phyloP scores from a whole-genome alignment of 1,140 invertebrate species.

The Pogonomyrmex californicus region DNA sequence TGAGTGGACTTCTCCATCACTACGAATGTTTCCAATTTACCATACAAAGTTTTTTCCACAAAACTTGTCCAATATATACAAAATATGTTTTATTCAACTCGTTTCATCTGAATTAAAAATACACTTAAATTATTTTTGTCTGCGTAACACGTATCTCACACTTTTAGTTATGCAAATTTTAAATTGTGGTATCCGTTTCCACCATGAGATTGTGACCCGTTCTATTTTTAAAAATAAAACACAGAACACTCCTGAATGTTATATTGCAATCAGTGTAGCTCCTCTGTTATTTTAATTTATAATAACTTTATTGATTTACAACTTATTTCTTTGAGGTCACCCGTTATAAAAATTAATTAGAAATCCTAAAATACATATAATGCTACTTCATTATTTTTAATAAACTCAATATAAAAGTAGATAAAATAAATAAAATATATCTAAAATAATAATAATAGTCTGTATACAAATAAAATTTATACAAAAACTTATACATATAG shows the following conservation, averaged over 20 bases:
- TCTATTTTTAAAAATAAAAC: slow-evolving; percentile 26
- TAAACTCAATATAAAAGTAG: background rate
- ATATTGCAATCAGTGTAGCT: background rate
- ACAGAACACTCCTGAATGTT: background rate
- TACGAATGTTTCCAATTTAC: slow-evolving; percentile 54
- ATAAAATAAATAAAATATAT: background rate
- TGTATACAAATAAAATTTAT: background rate
- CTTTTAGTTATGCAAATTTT: slow-evolving; percentile 14
- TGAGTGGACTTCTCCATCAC: slow-evolving; percentile 33
- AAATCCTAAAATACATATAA: background rate
- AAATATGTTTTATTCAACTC: slow-evolving; percentile 49
- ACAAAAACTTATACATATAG: background rate
- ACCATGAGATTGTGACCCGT: background rate
- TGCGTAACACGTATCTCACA: slow-evolving; percentile 13
- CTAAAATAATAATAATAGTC: background rate
- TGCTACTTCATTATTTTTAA: background rate
- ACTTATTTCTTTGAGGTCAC: background rate
- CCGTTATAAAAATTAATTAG: background rate
- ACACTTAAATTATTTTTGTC: slow-evolving; percentile 45
- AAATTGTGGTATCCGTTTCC: slow-evolving; percentile 17
- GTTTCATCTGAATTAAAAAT: slow-evolving; percentile 44
- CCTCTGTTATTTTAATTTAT: slow-evolving; percentile 30
- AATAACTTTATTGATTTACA: background rate
- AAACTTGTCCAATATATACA: slow-evolving; percentile 26
- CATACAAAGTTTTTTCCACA: slow-evolving; percentile 13